Evolutionary conservation across 2,797 vertebrate genomes (phyloP), one percentile per base, ranked within the genome.

Genomic region (Acipenser transmontanus): DNA sequence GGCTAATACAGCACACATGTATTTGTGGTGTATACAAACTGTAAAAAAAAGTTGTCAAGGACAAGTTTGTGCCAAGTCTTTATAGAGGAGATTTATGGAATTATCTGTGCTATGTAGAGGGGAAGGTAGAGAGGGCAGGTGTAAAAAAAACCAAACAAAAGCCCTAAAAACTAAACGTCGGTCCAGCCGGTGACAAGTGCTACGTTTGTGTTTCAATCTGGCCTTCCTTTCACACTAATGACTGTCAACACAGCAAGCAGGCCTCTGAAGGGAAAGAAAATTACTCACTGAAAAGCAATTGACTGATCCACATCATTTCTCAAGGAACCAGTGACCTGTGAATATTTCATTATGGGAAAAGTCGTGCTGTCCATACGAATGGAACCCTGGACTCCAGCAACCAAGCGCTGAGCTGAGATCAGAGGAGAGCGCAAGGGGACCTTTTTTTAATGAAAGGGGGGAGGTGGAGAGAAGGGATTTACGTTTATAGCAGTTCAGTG

Each of bases 271-370:
- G 79, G 86, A 87, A 89, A 91, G 91, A 91, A 91, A 93, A 93
- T 89, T 83, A 92, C 91, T 92, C 85, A 84, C 90, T 91, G 92
- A 88, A 89, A 94, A 94, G 91, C 92, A 90, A 94, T 87, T 92
- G 94, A 95, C 92, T 92, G 93, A 92, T 93, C 92, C 91, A 91
- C 88, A 87, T 92, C 92, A 92, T 94, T 93, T 92, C 92, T 96
- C 94, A 93, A 80, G 87, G 89, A 95, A 93, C 81, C 95, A 93
- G 88, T 96, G 95, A 95, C 94, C 95, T 95, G 94, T 94, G 93
- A 97, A 94, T 94, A 97, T 96, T 95, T 94, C 94, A 96, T 96
- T 96, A 96, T 86, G 90, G 92, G 83, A 88, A 86, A 90, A 62
- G 88, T 88, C 69, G 85, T 76, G 82, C 87, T 81, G 79, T 85